Base-by-base conservation (phyloP, 2,888 invertebrate species). In the Petrophora chlorosata region DNA sequence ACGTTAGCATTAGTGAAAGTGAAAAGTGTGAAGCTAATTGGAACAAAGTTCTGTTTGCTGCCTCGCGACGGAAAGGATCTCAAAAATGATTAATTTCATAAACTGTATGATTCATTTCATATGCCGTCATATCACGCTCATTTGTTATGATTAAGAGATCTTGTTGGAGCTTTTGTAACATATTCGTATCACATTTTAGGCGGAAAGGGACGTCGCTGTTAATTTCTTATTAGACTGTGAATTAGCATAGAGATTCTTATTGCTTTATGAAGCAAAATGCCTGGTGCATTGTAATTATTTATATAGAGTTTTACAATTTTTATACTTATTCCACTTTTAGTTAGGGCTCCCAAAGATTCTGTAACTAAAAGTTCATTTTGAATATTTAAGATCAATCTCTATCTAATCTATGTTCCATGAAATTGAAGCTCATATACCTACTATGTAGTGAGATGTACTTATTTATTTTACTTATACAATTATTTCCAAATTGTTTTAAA, bases 261-360 rank as follows among this genome's bases (percentile, higher is more conserved):
- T 76, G 77, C 74, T 81, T 72, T 70, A 70, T 67, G 59, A 59
- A 68, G 59, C 67, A 65, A 63, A 60, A 79, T 79, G 79, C 80
- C 80, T 79, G 82, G 81, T 76, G 80, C 79, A 82, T 82, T 79
- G 73, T 79, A 76, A 76, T 79, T 80, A 77, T 82, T 82, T 76
- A 81, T 79, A 73, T 51, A 55, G 55, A 74, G 62, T 73, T 79
- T 76, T 80, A 79, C 75, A 75, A 69, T 70, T 78, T 81, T 79
- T 82, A 70, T 84, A 82, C 79, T 76, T 73, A 71, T 66, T 68
- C 68, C 79, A 78, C 70, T 67, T 73, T 78, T 71, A 69, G 70
- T 72, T 69, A 68, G 63, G 70, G 63, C 64, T 56, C 61, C 64
- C 63, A 59, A 64, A 65, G 63, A 65, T 53, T 65, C 57, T 57